Percentiles rank a stretch among this genome's conserved stretches.
Conservation (phyloP, 2,888 invertebrate genomes). For the Nowickia ferox region DNA sequence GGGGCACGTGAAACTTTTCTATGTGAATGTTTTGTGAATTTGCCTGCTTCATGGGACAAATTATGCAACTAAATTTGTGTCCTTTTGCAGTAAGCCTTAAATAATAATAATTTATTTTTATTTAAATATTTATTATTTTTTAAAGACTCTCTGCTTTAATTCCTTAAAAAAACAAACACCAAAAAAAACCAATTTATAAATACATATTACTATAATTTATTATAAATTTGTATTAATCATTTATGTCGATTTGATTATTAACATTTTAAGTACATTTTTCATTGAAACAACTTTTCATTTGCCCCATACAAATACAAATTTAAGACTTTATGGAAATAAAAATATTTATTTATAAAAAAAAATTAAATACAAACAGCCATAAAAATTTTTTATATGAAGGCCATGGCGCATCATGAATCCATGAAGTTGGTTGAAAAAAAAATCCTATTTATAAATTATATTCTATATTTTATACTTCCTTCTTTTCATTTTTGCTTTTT, state of each 20-base stretch:
- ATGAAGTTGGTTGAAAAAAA: slow-evolving; percentile 8
- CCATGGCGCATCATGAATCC: slow-evolving; percentile 30
- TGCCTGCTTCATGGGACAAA: no score
- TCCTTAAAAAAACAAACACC: no score
- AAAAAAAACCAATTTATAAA: no score
- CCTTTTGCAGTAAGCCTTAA: no score
- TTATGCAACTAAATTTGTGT: no score
- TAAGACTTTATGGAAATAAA: slow-evolving; percentile 16
- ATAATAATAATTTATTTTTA: no score
- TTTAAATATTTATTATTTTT: no score
- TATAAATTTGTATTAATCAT: background rate
- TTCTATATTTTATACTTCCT: slow-evolving; percentile 7
- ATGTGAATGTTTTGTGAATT: no score
- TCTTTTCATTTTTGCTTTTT: slow-evolving; percentile 17
- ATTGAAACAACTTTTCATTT: background rate
- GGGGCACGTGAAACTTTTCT: no score
- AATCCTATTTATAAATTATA: slow-evolving; percentile 54
- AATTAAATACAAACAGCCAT: slow-evolving; percentile 5
- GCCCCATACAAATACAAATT: slow-evolving; percentile 4
- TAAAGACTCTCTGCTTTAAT: no score
- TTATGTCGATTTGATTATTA: slow-evolving; percentile 21
- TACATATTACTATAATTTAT: no score
- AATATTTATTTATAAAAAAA: background rate
- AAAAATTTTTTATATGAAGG: slow-evolving; percentile 31
- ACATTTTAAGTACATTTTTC: slow-evolving; percentile 24